Conservation (phyloP, 64 coral and sea anemone genomes). For the Cladopsammia gracilis region DNA sequence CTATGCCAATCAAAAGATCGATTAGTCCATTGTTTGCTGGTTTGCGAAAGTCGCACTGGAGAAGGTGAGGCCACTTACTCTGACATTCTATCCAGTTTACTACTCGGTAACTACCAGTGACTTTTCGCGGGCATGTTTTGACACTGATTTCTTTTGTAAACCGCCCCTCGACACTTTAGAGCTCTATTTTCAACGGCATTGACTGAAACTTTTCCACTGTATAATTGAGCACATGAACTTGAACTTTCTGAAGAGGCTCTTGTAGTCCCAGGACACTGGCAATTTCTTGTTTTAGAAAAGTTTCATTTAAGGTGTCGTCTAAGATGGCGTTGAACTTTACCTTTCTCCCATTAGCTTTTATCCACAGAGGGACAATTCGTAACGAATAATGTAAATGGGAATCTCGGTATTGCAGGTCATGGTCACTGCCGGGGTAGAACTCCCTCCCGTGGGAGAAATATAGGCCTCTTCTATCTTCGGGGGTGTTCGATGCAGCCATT, state of each 20-base stretch:
- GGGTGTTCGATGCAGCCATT: too few species aligned
- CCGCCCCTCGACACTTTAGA: conserved; percentile 45
- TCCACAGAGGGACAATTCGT: conserved; percentile 63
- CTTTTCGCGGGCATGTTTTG: background rate
- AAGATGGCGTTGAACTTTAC: conserved; percentile 70
- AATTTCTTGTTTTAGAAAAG: conserved; percentile 66
- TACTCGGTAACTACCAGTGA: conserved; percentile 32
- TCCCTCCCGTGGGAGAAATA: too few species aligned
- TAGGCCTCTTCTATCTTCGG: too few species aligned
- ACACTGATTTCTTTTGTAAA: background rate
- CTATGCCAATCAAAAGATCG: too few species aligned
- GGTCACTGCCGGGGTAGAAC: too few species aligned
- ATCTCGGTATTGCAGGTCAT: too few species aligned
- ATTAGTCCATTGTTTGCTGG: too few species aligned
- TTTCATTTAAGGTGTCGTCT: conserved; percentile 77
- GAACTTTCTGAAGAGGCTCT: conserved; percentile 26
- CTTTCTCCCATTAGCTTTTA: conserved; percentile 57
- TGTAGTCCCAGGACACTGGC: conserved; percentile 31
- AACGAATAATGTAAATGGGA: conserved; percentile 5
- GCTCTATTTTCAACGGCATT: conserved; percentile 28
- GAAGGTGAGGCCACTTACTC: background rate
- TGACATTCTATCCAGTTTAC: background rate
- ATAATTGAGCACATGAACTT: conserved; percentile 60
- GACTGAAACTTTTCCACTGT: conserved; percentile 64
- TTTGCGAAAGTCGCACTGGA: conserved; percentile 47